Evolutionary conservation across 2,888 invertebrate genomes (phyloP), one percentile per base, ranked within the genome.

Genomic region (Brassicogethes aeneus): DNA sequence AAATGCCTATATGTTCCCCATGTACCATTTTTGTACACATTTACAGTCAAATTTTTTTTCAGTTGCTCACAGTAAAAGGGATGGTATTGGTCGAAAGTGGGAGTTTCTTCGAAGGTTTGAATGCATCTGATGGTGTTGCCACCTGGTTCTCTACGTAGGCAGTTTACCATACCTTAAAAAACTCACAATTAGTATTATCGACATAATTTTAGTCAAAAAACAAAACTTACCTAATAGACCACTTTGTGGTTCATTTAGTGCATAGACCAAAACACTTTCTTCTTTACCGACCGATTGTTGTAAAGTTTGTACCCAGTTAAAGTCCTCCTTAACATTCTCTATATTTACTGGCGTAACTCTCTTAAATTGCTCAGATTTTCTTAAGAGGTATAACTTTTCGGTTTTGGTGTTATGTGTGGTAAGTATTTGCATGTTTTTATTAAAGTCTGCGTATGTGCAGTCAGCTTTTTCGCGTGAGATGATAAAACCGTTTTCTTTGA

Each of bases 1-100:
- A 89, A 65, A 66, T 93, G 90, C 10, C 90, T 76, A 61, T 87
- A 90, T 1, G 85, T 82, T n/a, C 61, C 72, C 73, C 54, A 77
- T n/a, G 53, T 46, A 2, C 62, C 75, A 56, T 80, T 69, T 50
- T 76, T 75, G 48, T 73, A 77, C 17, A 95, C 77, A 61, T 93
- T 95, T 36, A 88, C 69, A 1, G 82, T 80, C 47, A 94, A 65
- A 60, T 90, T 85, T 51, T 82, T 77, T 12, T 76, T 69, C 1
- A 82, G 60, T 53, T 85, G 84, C 2, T 72, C 67, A 15, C 72
- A 69, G 59, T 85, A 86, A 35, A 85, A 71, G 3, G 79, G 73
- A 59, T 77, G 59, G 5, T 76, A 68, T 2, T 78, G 65, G 49
- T 79, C 76, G 51, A 87, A 87, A 1, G 67, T 59, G 0, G 85